These are phyloP conservation scores for Aplysina aerophoba DNA, from an alignment of 37 sponge, comb jelly and placozoan species.

Conservation along the genomic window DNA sequence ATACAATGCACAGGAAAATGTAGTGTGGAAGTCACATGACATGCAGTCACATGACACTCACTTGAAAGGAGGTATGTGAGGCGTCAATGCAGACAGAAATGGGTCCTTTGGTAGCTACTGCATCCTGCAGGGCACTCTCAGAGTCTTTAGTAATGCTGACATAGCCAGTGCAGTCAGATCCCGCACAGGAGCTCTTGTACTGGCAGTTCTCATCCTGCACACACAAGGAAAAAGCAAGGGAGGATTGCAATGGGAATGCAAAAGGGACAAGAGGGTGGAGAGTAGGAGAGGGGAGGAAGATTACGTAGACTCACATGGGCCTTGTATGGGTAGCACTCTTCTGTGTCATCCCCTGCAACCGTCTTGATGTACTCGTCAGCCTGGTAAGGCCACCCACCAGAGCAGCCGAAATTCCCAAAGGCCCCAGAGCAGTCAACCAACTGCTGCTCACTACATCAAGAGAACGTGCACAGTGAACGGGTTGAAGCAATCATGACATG, in stretches of 20 bases:
- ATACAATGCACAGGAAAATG: too few species aligned
- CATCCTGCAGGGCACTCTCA: constrained; percentile 77
- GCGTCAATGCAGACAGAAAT: constrained; percentile 83
- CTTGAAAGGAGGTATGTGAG: constrained; percentile 68
- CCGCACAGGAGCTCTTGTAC: constrained; percentile 41
- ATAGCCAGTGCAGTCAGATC: constrained; percentile 62
- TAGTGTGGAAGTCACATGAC: too few species aligned
- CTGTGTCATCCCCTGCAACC: constrained; percentile 83
- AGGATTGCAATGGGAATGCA: not conserved
- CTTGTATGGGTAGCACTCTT: constrained; percentile 73
- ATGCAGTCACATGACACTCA: constrained; percentile 18
- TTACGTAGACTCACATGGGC: constrained; percentile 70
- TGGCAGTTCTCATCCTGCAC: constrained; percentile 62
- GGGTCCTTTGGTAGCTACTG: constrained; percentile 86
- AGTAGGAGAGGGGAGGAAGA: too few species aligned
- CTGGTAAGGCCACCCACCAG: constrained; percentile 85
- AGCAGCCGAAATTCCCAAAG: constrained; percentile 89
- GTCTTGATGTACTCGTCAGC: constrained; percentile 81
- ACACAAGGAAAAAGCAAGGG: not conserved
- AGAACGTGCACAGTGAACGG: not conserved
- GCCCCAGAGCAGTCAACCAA: constrained; percentile 88
- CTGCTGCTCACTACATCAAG: constrained; percentile 83
- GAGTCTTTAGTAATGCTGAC: constrained; percentile 49
- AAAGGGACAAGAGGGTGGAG: not conserved
- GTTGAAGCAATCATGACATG: not conserved